Evolutionary conservation across 2,888 invertebrate species (phyloP).

Genomic region (Noctuana brunneofusca): DNA sequence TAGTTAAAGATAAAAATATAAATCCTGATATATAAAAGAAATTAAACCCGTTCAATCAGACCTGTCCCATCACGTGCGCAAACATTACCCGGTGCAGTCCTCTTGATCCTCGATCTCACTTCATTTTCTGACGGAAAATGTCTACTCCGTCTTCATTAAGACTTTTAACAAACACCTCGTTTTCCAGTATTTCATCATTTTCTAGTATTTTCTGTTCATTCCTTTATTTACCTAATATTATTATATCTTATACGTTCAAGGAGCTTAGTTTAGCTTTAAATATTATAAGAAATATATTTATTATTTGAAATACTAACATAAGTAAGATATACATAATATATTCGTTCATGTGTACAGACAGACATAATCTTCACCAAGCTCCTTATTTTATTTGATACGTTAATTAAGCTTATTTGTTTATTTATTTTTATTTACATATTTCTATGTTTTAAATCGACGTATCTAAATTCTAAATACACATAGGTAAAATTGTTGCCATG

Average conservation of each 20-base stretch:
- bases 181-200: neutral
- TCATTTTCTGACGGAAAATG: constrained; percentile 1
- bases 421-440: no score
- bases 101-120: constrained; percentile 5
- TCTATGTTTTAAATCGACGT: no score
- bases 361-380: no score
- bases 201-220: neutral
- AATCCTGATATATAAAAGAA: no score
- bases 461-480: no score
- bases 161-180: constrained; percentile 18
- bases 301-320: neutral
- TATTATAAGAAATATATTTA: neutral
- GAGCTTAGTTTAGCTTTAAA: neutral
- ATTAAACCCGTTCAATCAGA: constrained; percentile 5
- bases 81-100: constrained; percentile 10
- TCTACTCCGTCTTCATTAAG: constrained; percentile 8
- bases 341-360: no score
- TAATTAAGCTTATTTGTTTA: no score
- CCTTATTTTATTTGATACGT: no score
- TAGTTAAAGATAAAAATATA: no score
- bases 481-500: no score
- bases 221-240: neutral
- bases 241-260: neutral
- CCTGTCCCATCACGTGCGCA: constrained; percentile 9
- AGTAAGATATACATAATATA: no score